Evolutionary conservation across 2,113 vertebrate species (phyloP).

Genomic region (Peucedramus taeniatus): DNA sequence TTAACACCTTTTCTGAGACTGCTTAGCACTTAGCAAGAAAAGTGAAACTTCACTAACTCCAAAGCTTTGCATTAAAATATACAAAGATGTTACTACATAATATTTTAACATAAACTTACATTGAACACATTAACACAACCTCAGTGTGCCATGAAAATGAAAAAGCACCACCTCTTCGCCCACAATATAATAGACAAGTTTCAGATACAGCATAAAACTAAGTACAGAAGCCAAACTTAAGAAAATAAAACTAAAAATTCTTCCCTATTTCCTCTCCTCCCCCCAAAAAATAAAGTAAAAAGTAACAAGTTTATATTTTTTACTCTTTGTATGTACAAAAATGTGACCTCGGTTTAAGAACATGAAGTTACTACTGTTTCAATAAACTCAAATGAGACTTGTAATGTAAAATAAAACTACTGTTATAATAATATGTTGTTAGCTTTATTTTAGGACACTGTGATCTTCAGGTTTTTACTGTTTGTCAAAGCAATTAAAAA

Average conservation of each 20-base stretch:
- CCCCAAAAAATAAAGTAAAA: background rate
- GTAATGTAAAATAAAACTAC: background rate
- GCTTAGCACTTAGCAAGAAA: background rate
- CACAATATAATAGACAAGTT: fast-evolving
- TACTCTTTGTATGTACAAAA: background rate
- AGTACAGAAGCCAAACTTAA: background rate
- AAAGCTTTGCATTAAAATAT: background rate
- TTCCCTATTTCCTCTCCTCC: background rate
- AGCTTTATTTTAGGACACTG: background rate
- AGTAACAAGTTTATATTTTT: background rate
- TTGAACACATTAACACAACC: background rate
- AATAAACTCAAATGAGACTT: background rate
- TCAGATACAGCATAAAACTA: background rate
- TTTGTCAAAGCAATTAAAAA: background rate
- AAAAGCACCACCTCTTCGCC: background rate
- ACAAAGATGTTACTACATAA: background rate
- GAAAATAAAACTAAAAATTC: background rate
- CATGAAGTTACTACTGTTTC: background rate
- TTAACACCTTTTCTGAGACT: background rate
- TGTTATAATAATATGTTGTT: background rate
- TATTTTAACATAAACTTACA: background rate
- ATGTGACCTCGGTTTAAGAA: background rate
- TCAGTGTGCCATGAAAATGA: background rate
- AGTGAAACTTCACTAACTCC: background rate
- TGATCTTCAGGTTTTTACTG: background rate